Base-by-base conservation (phyloP, 2,797 vertebrate genomes). In the Danio jaintianensis region DNA sequence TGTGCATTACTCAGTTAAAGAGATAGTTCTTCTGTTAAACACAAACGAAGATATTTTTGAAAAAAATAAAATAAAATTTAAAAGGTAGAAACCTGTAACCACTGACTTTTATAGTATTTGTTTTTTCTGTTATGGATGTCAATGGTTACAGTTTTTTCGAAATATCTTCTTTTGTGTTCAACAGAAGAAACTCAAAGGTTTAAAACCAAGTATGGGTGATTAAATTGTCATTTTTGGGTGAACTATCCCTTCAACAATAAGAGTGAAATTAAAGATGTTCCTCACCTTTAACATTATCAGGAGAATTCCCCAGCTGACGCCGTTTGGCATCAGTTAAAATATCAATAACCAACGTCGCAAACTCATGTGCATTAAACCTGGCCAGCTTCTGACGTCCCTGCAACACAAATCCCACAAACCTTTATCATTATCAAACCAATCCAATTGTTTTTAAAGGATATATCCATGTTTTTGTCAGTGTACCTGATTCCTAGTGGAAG, bases 401-500 rank as follows among this genome's bases (percentile, higher is more conserved):
- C 77, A 12, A 79, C 68, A 47, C 0, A 69, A 81, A 73, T 4
- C 7, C 13, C 6, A 48, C 5, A 1, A 72, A 55, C 18, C 18
- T 40, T n/a, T 40, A 55, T 63, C 12, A 11, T 42, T 6, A 55
- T n/a, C n/a, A 20, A 16, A 45, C 7, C 7, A 48, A 48, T 2
- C 22, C 6, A 6, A 10, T 11, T 4, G 2, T 15, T 48, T 40
- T 45, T 40, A 45, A 68, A 13, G 52, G 52, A 45, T 8, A 55
- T 1, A 45, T 11, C 18, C 18, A 22, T 6, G 48, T 12, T 15
- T 40, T 63, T 45, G 52, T 5, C 38, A 13, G 77, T 91, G 87
- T 91, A 93, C 98, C 96, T 99, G 97, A 91, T 99, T 99, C 85
- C 98, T 94, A 63, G 98, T 99, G 0, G 97, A 99, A 0, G 98